These are phyloP conservation scores for Sardinella longiceps DNA, from an alignment of 2,797 vertebrate genomes.

Conservation along the genomic window DNA sequence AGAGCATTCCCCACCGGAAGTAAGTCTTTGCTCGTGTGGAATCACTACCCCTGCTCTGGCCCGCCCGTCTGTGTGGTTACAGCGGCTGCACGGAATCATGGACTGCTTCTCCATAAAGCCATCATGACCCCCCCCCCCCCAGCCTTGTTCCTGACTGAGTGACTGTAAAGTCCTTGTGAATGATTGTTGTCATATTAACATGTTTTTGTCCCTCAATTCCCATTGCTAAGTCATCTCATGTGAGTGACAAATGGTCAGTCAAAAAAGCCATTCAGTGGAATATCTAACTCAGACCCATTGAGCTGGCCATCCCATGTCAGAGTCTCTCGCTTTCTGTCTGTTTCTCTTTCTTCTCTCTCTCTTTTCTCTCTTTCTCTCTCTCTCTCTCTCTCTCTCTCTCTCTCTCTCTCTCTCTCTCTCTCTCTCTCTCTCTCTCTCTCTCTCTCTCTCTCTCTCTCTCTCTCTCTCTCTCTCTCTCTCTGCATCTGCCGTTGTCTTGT, in stretches of 20 bases:
- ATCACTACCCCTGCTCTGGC: constrained; percentile 53
- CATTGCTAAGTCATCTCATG: constrained; percentile 62
- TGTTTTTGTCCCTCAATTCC: constrained; percentile 25
- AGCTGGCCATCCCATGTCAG: constrained; percentile 18
- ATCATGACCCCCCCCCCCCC: constrained; percentile 28
- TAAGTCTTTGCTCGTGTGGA: constrained; percentile 77
- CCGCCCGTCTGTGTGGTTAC: constrained; percentile 29
- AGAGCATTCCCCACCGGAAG: constrained; percentile 92
- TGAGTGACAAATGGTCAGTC: constrained; percentile 54
- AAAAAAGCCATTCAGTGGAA: constrained; percentile 41
- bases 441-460: constrained; percentile 22
- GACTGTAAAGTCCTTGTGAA: constrained; percentile 32
- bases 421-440: constrained; percentile 18
- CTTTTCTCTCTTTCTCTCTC: not conserved
- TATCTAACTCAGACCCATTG: not conserved
- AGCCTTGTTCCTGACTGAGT: constrained; percentile 36
- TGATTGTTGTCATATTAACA: constrained; percentile 44
- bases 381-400: not conserved
- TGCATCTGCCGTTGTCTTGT: constrained; percentile 54
- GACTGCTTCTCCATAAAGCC: constrained; percentile 53
- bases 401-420: too few species aligned
- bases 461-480: constrained; percentile 34
- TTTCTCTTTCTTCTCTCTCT: not conserved
- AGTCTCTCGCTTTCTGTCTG: not conserved
- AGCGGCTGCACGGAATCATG: constrained; percentile 50